These are phyloP conservation scores for Cylas formicarius DNA, from an alignment of 1,140 invertebrate species.

Conservation along the genomic window DNA sequence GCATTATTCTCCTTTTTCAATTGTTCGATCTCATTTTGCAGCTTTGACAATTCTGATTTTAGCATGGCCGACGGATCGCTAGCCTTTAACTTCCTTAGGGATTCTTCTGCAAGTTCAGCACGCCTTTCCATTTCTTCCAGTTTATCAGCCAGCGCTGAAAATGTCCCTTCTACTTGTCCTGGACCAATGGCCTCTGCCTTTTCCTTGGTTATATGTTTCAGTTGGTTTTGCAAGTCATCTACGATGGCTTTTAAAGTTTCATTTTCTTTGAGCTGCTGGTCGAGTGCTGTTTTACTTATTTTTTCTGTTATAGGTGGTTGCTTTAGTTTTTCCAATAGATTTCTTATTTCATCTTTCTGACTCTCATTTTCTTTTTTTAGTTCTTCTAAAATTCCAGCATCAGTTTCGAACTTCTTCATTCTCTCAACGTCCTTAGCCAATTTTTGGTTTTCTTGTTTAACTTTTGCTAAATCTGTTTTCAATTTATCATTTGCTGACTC, in stretches of 20 bases:
- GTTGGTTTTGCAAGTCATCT: constrained; percentile 23
- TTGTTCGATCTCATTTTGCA: constrained; percentile 13
- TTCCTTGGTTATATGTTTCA: constrained; percentile 13
- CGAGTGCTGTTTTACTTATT: constrained; percentile 7
- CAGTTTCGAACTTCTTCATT: constrained; percentile 2
- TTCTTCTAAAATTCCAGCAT: constrained; percentile 4
- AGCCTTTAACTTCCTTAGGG: constrained; percentile 16
- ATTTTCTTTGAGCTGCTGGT: constrained; percentile 17
- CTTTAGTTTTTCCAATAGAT: constrained; percentile 21
- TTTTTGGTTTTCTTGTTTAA: constrained; percentile 17
- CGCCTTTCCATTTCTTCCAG: constrained; percentile 25
- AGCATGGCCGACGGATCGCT: constrained; percentile 23
- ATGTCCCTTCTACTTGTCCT: constrained; percentile 7
- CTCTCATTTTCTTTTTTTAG: constrained; percentile 24
- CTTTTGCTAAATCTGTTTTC: constrained; percentile 12
- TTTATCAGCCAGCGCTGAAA: constrained; percentile 20
- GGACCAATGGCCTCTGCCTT: constrained; percentile 4
- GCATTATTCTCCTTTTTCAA: constrained; percentile 12
- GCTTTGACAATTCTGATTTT: constrained; percentile 17
- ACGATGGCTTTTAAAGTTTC: constrained; percentile 21
- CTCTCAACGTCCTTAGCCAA: constrained; percentile 14
- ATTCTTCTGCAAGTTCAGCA: constrained; percentile 18
- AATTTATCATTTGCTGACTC: constrained; percentile 17
- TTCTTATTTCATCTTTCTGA: constrained; percentile 17
- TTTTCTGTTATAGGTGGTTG: constrained; percentile 3